These are phyloP conservation scores for Casuarius casuarius DNA, from an alignment of 2,113 vertebrate species.

Conservation along the genomic window DNA sequence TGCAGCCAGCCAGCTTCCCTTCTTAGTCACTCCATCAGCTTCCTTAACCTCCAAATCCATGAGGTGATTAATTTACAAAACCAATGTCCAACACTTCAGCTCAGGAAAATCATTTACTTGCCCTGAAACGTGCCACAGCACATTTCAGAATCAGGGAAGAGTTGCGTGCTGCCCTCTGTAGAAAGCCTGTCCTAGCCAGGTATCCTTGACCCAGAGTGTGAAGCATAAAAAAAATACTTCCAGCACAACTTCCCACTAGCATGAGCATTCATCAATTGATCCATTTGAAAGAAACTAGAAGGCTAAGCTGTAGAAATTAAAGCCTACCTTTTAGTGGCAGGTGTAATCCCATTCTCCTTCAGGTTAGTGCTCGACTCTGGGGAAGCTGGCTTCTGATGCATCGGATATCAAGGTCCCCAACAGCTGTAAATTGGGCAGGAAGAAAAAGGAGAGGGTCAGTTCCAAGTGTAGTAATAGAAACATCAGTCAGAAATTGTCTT, in stretches of 20 bases:
- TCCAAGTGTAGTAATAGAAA: background rate
- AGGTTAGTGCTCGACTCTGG: conserved; percentile 65
- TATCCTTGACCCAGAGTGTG: accelerated
- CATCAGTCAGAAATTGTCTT: background rate
- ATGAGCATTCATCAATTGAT: background rate
- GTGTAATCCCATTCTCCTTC: conserved; percentile 2
- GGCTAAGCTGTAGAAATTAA: background rate
- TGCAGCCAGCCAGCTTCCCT: background rate
- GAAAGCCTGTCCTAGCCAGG: background rate
- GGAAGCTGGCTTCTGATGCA: conserved; percentile 61
- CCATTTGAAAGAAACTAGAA: background rate
- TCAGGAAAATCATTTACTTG: background rate
- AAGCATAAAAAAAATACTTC: background rate
- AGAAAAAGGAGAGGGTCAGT: background rate
- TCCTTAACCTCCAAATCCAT: accelerated
- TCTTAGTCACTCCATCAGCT: background rate
- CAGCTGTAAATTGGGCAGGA: conserved; percentile 50
- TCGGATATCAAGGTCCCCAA: conserved; percentile 47
- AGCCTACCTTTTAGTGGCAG: conserved; percentile 8
- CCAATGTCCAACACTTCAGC: background rate
- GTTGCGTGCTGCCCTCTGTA: background rate
- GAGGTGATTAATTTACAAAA: background rate
- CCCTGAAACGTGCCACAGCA: background rate
- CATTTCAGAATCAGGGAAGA: too few relatives aligned
- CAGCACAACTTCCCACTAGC: background rate